phyloP scores from a whole-genome alignment of 2,888 invertebrate genomes.

The Nephrotoma guestfalica region DNA sequence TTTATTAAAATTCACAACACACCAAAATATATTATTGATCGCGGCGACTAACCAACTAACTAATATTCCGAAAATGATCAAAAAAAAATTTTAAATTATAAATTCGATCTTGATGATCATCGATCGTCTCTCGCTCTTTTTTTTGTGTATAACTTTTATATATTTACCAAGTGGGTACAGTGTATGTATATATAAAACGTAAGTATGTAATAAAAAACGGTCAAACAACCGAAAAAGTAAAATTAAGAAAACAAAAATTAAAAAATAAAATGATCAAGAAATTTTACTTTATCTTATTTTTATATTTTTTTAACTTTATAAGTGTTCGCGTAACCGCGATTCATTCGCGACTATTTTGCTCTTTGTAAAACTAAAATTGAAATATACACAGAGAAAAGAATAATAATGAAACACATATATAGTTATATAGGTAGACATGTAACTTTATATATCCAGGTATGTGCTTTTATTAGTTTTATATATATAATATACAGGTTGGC shows the following conservation, averaged over 20 bases:
- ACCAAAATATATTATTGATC: neutral
- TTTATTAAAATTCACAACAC: neutral
- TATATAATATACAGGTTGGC: neutral
- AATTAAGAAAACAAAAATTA: conserved; percentile 3
- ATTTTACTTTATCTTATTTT: neutral
- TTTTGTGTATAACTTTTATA: neutral
- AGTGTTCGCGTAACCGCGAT: conserved; percentile 16
- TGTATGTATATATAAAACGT: neutral
- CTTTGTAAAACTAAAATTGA: neutral
- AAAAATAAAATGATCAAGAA: neutral
- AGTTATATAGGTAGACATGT: neutral
- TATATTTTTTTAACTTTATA: neutral
- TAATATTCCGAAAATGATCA: neutral
- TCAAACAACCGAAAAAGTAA: neutral
- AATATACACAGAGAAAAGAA: neutral
- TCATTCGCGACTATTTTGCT: conserved; percentile 15
- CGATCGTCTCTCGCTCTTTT: neutral
- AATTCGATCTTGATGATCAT: neutral
- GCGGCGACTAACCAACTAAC: neutral
- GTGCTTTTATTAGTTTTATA: neutral
- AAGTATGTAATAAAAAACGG: neutral
- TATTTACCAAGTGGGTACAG: neutral
- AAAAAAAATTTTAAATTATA: neutral
- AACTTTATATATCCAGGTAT: neutral
- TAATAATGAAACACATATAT: neutral